Evolutionary conservation across 53 echinoderm and acorn worm species (phyloP).

Genomic region (Astropecten irregularis): DNA sequence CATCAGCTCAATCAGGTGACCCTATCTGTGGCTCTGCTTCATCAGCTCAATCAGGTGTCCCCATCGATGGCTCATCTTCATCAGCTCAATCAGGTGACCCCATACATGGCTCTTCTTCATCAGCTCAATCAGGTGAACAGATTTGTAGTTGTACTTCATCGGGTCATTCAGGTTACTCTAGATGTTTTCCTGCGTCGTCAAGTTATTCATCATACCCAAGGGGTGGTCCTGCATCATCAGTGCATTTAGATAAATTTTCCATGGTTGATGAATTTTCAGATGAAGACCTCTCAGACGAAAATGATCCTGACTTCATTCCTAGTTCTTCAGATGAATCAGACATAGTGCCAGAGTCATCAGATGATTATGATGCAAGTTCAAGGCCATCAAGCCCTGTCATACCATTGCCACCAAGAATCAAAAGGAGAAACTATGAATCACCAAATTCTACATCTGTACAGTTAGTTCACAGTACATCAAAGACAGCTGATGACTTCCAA

Average conservation of each 20-base stretch:
- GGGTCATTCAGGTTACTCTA: not conserved
- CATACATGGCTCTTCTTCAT: too few relatives aligned
- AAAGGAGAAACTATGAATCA: too few relatives aligned
- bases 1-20: too few relatives aligned
- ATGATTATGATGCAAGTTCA: conserved; percentile 6
- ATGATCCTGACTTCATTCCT: not conserved
- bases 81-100: too few relatives aligned
- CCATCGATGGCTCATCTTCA: too few relatives aligned
- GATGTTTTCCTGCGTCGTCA: too few relatives aligned
- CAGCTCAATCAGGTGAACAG: too few relatives aligned
- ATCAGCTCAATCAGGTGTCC: too few relatives aligned
- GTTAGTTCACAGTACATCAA: not conserved
- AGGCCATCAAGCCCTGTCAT: conserved; percentile 5
- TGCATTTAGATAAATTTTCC: not conserved
- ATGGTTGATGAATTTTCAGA: conserved; percentile 5
- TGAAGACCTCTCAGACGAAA: not conserved
- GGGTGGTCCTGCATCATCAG: too few relatives aligned
- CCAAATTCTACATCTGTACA: not conserved
- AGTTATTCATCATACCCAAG: too few relatives aligned
- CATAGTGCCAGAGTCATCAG: too few relatives aligned
- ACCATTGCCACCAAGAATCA: not conserved
- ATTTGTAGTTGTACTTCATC: not conserved
- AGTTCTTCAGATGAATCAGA: not conserved
- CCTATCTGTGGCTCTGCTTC: too few relatives aligned
- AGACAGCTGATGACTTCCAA: not conserved